Evolutionary conservation across 2,797 vertebrate genomes (phyloP), one percentile per base, ranked within the genome.

Genomic region (Cottoperca gobio): DNA sequence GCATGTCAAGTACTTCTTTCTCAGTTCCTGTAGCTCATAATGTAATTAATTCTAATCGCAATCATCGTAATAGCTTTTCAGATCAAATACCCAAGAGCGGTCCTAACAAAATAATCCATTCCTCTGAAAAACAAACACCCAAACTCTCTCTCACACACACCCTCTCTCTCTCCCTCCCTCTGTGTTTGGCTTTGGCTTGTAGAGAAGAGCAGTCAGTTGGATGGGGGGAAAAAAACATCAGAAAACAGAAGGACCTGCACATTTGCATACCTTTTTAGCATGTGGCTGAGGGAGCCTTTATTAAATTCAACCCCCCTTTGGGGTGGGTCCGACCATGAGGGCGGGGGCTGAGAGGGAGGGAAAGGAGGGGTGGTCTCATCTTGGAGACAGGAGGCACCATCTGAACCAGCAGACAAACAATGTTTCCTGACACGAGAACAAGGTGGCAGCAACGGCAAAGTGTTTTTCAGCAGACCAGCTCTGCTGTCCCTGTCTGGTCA

Each of bases 201-300:
- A 78, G 82, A 86, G 86, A 73, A 73, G 74, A 88, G 84, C 84
- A 85, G 89, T 85, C 84, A 65, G 81, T 85, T 90, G 82, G 76
- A 54, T 43, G 48, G 8, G 11, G 61, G n/a, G 39, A 33, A 8
- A 19, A 23, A 21, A 28, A 57, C 63, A 78, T 81, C 73, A 79
- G 83, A 87, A 89, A 93, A 88, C 90, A 92, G 91, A 93, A 91
- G 91, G 93, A 88, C 85, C 82, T 81, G 88, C 81, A 74, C 76
- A 92, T 94, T 93, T 93, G 91, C 89, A 92, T 92, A 91, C 86
- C 87, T 91, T 93, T 94, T 93, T 93, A 93, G 91, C 88, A 87
- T 92, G 91, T 91, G 92, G 88, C 84, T 81, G 87, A 89, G 84
- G 84, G 87, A 89, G 88, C 85, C 79, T 92, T 93, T 94, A 92